Conservation (phyloP, 1,140 invertebrate genomes). For the Macrobrachium nipponense region DNA sequence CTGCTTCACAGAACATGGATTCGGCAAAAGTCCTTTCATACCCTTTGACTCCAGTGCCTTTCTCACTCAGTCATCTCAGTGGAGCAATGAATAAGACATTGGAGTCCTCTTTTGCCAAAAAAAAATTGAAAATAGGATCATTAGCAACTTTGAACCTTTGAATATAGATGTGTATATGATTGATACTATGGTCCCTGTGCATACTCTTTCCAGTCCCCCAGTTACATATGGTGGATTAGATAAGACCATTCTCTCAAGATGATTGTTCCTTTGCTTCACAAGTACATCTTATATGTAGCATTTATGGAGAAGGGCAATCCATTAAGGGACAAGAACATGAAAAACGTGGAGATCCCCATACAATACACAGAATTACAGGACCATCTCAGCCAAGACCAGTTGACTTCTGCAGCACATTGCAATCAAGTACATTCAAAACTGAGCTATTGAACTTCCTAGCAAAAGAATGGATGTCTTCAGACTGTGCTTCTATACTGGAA, state of each 20-base stretch:
- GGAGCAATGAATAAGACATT: slow-evolving; percentile 4
- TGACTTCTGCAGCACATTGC: not conserved
- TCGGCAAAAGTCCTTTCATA: not conserved
- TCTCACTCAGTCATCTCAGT: slow-evolving; percentile 6
- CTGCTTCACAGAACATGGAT: not conserved
- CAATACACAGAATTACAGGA: not conserved
- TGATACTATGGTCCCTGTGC: no score
- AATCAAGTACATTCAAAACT: not conserved
- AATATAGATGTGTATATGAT: no score
- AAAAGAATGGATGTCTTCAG: no score
- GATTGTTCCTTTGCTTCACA: not conserved
- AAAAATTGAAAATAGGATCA: not conserved
- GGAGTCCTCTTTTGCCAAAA: not conserved
- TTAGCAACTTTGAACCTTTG: not conserved
- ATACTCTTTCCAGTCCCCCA: no score
- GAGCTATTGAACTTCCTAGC: not conserved
- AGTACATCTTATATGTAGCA: slow-evolving; percentile 1
- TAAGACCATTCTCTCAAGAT: no score
- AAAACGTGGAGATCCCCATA: not conserved
- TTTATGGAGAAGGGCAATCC: slow-evolving; percentile 7
- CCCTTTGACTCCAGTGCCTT: slow-evolving; percentile 12
- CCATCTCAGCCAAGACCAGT: slow-evolving; percentile 3
- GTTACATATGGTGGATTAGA: no score
- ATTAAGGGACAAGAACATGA: slow-evolving; percentile 5
- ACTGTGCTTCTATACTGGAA: no score